Base-by-base conservation (phyloP, 2,888 invertebrate genomes). In the Phrixothrix hirtus region DNA sequence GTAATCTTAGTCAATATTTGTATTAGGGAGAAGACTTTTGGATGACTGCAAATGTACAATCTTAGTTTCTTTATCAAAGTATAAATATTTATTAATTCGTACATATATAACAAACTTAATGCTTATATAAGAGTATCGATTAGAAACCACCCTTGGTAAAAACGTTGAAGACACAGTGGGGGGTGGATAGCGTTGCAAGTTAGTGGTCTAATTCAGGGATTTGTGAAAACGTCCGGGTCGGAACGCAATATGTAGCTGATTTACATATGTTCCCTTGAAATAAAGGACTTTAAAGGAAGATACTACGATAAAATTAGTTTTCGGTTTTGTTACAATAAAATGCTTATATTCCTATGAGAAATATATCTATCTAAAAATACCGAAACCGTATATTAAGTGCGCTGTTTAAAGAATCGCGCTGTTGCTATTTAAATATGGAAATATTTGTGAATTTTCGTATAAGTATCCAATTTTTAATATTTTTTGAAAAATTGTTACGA, bases 191-290 rank as follows among this genome's bases (percentile, higher is more conserved):
- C 54, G 48, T 39, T 31, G 52, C 58, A 57, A 53, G 57, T 59
- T 59, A 59, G 55, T 57, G 55, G 53, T 58, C 60, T 60, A 60
- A 60, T 60, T 60, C 57, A 35, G 56, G 54, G 60, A 58, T 60
- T 53, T 58, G 52, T 45, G 53, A 52, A 47, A 53, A 53, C 47
- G 52, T 53, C 52, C 42, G 52, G 52, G 46, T 47, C 32, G 48
- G 53, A 53, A 53, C 47, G 53, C 48, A 53, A 53, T 53, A 53
- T 53, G 47, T 48, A 48, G 53, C 48, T 29, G 43, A 53, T 53
- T 53, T 53, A 53, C 53, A 53, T 53, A 53, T 44, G 53, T 47
- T 38, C 26, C 25, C 30, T 29, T 21, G 47, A 37, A 53, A 31
- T 48, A 44, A 32, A 48, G 39, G 30, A 26, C 15, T 44, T 34